A percentile compares a stretch with the other conserved stretches of the same genome.
These are phyloP conservation scores for Pedetes capensis DNA, from an alignment of 2,113 vertebrate genomes.

Conservation along the genomic window DNA sequence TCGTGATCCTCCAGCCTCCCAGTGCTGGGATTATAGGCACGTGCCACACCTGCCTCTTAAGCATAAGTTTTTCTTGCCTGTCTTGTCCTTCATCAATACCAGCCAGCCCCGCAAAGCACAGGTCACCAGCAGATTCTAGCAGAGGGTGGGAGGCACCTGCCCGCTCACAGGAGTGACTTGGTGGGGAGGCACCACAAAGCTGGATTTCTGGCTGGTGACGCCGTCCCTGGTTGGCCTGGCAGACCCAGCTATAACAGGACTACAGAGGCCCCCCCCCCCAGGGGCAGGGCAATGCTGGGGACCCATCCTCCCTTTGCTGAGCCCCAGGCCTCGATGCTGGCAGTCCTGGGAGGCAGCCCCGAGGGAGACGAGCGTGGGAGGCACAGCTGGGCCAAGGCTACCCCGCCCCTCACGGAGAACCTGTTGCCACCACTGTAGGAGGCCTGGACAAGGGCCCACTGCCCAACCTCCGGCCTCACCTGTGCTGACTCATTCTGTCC, in stretches of 20 bases:
- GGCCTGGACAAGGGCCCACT: no score
- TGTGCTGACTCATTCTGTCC: rapidly evolving
- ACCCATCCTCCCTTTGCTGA: not conserved
- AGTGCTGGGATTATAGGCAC: no score
- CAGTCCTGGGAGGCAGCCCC: not conserved
- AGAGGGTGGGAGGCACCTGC: no score
- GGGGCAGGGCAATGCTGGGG: no score
- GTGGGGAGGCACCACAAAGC: not conserved
- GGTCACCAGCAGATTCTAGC: not conserved
- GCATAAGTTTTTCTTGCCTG: rapidly evolving
- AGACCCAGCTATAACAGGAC: rapidly evolving
- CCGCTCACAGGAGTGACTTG: not conserved
- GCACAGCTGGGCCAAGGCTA: no score
- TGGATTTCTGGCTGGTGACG: rapidly evolving
- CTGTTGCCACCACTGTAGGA: no score
- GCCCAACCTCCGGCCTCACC: not conserved
- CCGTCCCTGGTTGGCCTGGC: rapidly evolving
- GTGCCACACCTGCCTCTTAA: no score
- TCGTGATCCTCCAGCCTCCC: no score
- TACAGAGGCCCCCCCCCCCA: rapidly evolving
- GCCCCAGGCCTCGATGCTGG: not conserved
- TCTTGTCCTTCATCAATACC: not conserved
- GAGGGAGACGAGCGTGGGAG: no score
- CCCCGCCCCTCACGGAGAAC: no score
- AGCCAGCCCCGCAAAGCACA: rapidly evolving